Percentiles rank a stretch among this genome's conserved stretches.
Evolutionary conservation across 2,113 vertebrate genomes (phyloP).

Genomic region (Stomatorhinus ivindoensis): DNA sequence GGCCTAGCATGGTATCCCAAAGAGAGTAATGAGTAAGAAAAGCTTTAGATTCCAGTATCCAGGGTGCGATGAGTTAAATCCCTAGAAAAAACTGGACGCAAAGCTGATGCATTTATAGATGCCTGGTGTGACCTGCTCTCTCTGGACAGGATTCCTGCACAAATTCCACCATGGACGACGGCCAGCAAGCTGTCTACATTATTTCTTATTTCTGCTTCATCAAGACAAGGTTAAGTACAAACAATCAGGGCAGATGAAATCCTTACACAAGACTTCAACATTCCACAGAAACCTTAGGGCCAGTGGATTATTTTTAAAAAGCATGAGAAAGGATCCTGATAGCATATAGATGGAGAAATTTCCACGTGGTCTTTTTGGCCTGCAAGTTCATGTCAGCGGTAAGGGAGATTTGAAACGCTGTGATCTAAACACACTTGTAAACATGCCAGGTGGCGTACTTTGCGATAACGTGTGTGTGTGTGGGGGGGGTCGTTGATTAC

Average conservation of each 20-base stretch:
- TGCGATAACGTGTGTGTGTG: background rate
- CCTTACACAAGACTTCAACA: background rate
- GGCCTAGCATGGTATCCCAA: background rate
- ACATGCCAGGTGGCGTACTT: background rate
- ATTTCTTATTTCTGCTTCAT: background rate
- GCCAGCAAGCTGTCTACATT: background rate
- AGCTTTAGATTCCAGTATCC: background rate
- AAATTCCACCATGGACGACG: background rate
- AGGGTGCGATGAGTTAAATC: background rate
- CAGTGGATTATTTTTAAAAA: background rate
- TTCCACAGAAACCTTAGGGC: background rate
- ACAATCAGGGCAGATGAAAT: background rate
- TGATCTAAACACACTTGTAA: background rate
- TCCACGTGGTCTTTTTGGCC: background rate
- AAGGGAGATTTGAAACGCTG: background rate
- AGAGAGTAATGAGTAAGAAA: background rate
- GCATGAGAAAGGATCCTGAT: background rate
- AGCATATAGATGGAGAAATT: background rate
- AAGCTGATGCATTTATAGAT: background rate
- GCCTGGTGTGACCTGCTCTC: background rate
- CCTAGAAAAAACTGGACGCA: background rate
- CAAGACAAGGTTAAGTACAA: background rate
- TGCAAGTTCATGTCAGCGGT: background rate
- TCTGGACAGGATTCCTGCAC: background rate
- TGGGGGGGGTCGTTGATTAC: background rate